These are phyloP conservation scores for Meriones unguiculatus DNA, from an alignment of 2,113 vertebrate genomes.

Conservation along the genomic window DNA sequence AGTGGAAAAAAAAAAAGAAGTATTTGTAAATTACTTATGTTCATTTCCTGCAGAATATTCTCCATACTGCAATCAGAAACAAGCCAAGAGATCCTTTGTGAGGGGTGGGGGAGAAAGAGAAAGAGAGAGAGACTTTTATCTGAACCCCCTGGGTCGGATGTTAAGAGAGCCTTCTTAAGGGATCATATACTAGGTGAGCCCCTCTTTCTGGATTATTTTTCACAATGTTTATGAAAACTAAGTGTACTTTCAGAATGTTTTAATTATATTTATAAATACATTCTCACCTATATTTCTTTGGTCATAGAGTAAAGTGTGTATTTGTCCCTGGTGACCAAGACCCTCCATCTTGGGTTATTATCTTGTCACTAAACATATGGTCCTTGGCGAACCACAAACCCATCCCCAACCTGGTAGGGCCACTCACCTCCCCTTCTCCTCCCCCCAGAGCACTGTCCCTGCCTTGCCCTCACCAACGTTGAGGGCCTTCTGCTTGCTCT, in stretches of 20 bases:
- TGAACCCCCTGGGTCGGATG: background rate
- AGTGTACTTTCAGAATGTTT: background rate
- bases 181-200: background rate
- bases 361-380: background rate
- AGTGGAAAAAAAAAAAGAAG: background rate
- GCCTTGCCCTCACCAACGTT: fast-evolving
- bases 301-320: background rate
- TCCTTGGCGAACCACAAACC: background rate
- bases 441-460: fast-evolving
- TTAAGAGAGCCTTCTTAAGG: background rate
- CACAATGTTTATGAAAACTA: background rate
- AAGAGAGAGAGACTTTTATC: background rate
- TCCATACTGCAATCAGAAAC: background rate
- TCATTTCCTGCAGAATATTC: background rate
- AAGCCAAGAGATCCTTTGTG: background rate
- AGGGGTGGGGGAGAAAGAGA: too few relatives aligned
- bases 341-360: background rate
- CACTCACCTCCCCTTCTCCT: background rate
- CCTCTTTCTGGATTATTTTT: background rate
- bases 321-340: background rate
- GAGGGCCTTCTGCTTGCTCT: background rate
- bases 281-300: background rate
- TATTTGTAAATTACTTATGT: background rate
- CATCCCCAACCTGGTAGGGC: fast-evolving
- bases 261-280: slow-evolving; percentile 11